Conservation (phyloP, 2,888 invertebrate genomes). For the Scaptomyza parva region DNA sequence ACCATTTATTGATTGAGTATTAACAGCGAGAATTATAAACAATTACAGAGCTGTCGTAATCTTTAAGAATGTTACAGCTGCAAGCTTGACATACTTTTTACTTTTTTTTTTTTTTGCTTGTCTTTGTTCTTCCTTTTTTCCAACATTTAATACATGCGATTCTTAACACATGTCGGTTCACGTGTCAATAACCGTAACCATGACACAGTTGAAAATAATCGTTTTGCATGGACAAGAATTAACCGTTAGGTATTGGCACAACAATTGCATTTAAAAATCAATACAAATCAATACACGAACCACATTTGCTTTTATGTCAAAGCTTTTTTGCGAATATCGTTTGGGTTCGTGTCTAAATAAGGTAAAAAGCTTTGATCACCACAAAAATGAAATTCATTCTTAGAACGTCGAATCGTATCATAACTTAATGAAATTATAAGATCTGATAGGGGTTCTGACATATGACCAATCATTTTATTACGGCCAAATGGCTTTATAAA, state of each 20-base stretch:
- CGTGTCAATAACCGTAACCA: constrained; percentile 13
- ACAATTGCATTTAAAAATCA: constrained; percentile 31
- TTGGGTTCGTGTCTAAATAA: constrained; percentile 25
- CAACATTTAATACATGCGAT: not conserved
- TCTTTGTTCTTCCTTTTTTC: constrained; percentile 2
- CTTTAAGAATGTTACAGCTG: constrained; percentile 11
- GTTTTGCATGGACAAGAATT: constrained; percentile 15
- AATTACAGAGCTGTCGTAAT: constrained; percentile 18
- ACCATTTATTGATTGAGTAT: constrained; percentile 19
- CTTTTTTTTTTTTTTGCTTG: not conserved
- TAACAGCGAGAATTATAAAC: not conserved
- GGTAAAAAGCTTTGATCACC: constrained; percentile 8
- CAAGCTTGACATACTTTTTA: constrained; percentile 21
- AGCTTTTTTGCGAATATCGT: constrained; percentile 41
- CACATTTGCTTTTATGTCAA: constrained; percentile 1
- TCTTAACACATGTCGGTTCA: not conserved
- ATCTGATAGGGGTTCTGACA: not conserved
- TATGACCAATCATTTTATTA: not conserved
- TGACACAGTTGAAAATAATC: constrained; percentile 33
- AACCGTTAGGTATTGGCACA: constrained; percentile 6
- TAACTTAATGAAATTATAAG: not conserved
- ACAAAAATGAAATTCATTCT: not conserved
- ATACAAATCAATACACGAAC: constrained; percentile 24
- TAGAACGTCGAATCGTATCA: not conserved
- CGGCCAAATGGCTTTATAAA: not conserved